Base-by-base conservation (phyloP, 2,888 invertebrate species). In the Strigamia maritima region DNA sequence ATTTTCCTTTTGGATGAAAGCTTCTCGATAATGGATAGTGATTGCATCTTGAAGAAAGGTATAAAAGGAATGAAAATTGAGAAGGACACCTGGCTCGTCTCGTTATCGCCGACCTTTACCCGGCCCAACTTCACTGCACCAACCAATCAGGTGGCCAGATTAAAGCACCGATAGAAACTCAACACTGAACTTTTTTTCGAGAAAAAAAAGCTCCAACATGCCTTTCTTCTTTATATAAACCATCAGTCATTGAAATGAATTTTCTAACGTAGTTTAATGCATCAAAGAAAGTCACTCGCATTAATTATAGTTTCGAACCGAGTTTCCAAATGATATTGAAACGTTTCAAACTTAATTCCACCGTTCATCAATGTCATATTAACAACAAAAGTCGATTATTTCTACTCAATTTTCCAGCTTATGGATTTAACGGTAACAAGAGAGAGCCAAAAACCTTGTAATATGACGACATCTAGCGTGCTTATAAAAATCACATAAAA, bases 11-110 rank as follows among this genome's bases (percentile, higher is more conserved):
- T 24, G 65, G 65, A 65, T 65, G 65, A 65, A 65, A 65, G 65
- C 65, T 65, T 26, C 65, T 65, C 65, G 65, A 65, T 65, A 65
- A 65, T 65, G 65, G 65, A 65, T 65, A 65, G 65, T 65, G 65
- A 65, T 65, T 65, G 65, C 65, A 65, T 65, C 65, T 65, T 65
- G 65, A 65, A 16, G 65, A 65, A 65, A 65, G 65, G 65, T 65
- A 65, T 65, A 65, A 65, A 65, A 65, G 65, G 28, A 65, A 65
- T 65, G 65, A 65, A 65, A 65, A 65, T 65, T 65, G 65, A 65
- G 65, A 65, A 65, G 65, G 65, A 65, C 65, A 65, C 65, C 65
- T 65, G 65, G 65, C 65, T 65, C 65, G 65, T 65, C 65, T 65
- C 65, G 65, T 65, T 65, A 65, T 65, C 65, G 65, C 65, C 65